Percentiles rank a stretch among this genome's conserved stretches.
Evolutionary conservation across 2,797 vertebrate species (phyloP).

Genomic region (Bradypus variegatus): DNA sequence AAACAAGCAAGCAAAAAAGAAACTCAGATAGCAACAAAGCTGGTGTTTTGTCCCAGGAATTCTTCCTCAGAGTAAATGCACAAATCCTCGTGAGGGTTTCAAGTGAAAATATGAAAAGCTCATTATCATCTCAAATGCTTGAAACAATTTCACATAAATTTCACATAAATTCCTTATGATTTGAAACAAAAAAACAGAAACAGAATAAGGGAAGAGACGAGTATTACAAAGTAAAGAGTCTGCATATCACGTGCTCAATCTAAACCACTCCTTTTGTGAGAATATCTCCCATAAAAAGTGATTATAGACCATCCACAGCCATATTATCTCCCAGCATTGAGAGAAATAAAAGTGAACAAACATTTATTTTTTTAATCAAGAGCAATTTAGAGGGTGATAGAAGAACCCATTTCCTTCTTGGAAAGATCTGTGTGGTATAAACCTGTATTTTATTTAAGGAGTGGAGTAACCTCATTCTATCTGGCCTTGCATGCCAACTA

Average conservation of each 20-base stretch:
- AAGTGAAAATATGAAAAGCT: not conserved
- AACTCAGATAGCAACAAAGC: not conserved
- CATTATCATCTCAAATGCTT: not conserved
- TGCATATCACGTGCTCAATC: not conserved
- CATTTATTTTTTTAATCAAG: conserved; percentile 55
- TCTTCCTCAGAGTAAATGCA: not conserved
- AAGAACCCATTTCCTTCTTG: conserved; percentile 52
- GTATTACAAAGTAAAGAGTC: not conserved
- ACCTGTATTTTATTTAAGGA: conserved; percentile 48
- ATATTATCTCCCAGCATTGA: conserved; percentile 23
- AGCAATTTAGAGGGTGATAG: conserved; percentile 56
- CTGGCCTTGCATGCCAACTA: not conserved
- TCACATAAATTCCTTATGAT: not conserved
- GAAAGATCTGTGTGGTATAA: conserved; percentile 51
- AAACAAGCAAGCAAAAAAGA: conserved; percentile 12
- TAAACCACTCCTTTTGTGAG: conserved; percentile 47
- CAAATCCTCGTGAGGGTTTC: not conserved
- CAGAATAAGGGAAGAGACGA: not conserved
- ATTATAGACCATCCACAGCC: conserved; percentile 44
- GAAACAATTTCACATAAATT: not conserved
- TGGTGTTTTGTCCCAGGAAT: not conserved
- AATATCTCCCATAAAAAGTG: conserved; percentile 61
- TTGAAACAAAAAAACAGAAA: conserved; percentile 33
- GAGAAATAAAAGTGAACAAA: conserved; percentile 63
- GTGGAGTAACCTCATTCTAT: conserved; percentile 32